phyloP scores from a whole-genome alignment of 53 echinoderm and acorn worm species.

The Patiria pectinifera region DNA sequence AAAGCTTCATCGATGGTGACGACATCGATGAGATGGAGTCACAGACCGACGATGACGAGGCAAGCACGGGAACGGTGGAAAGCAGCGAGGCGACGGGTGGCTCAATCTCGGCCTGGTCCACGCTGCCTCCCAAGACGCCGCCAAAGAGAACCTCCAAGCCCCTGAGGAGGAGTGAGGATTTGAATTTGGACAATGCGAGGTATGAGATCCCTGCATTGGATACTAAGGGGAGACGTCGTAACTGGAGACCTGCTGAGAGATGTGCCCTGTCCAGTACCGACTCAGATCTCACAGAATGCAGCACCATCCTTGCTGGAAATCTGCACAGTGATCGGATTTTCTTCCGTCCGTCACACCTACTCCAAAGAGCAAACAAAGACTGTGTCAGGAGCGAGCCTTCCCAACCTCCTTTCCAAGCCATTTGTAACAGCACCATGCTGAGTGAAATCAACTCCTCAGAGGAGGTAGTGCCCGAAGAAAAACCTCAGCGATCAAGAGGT shows the following conservation, averaged over 20 bases:
- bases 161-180: neutral
- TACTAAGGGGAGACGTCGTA: neutral
- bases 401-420: slow-evolving; percentile 26
- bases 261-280: neutral
- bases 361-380: neutral
- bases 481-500: neutral
- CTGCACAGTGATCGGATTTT: neutral
- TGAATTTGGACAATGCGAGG: too few species aligned
- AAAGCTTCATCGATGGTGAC: slow-evolving; percentile 41
- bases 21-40: slow-evolving; percentile 52
- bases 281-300: slow-evolving; percentile 46
- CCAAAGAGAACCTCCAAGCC: slow-evolving; percentile 28
- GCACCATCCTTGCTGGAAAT: slow-evolving; percentile 62
- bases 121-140: neutral
- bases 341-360: slow-evolving; percentile 5
- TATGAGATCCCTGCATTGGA: neutral
- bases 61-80: slow-evolving; percentile 31
- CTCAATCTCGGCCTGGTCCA: slow-evolving; percentile 58
- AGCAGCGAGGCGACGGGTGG: slow-evolving; percentile 25
- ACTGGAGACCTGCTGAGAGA: neutral
- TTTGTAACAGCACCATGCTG: slow-evolving; percentile 58
- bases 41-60: slow-evolving; percentile 48
- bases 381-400: neutral
- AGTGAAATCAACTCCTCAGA: slow-evolving; percentile 27
- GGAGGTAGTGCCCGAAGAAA: neutral